Percentiles rank a stretch among this genome's conserved stretches.
Conservation (phyloP, 2,888 invertebrate genomes). For the Xanthia togata region DNA sequence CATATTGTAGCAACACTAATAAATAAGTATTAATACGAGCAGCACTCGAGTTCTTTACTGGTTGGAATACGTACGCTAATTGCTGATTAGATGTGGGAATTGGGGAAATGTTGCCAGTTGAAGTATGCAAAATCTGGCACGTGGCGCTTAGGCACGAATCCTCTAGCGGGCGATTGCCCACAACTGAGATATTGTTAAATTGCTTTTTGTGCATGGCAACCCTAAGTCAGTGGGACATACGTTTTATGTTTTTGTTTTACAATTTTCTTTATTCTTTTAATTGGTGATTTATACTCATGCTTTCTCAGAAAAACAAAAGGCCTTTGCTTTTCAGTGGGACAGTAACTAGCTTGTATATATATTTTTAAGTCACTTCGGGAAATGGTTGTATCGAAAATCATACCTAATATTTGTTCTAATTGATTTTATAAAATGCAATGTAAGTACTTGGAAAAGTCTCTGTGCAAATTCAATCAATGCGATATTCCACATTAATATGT, state of each 20-base stretch:
- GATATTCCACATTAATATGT: neutral
- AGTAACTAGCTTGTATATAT: neutral
- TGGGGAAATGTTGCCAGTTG: conserved; percentile 63
- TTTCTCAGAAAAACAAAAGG: neutral
- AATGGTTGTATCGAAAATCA: neutral
- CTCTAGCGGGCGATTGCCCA: conserved; percentile 53
- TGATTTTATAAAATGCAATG: neutral
- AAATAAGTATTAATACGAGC: conserved; percentile 69
- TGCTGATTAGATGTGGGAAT: conserved; percentile 71
- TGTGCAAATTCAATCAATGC: neutral
- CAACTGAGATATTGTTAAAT: conserved; percentile 45
- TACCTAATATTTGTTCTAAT: neutral
- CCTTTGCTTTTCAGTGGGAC: no score
- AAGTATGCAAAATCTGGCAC: conserved; percentile 63
- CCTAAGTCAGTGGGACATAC: conserved; percentile 18
- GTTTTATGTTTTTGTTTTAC: neutral
- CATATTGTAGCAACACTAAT: conserved; percentile 61
- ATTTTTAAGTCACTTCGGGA: neutral
- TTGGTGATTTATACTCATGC: neutral
- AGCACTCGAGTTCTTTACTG: conserved; percentile 65
- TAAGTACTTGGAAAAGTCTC: neutral
- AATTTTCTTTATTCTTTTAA: neutral
- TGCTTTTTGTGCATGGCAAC: conserved; percentile 47
- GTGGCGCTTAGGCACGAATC: conserved; percentile 50
- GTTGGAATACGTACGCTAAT: conserved; percentile 68